Percentiles rank a stretch among this genome's conserved stretches.
Evolutionary conservation across 2,797 vertebrate species (phyloP).

Genomic region (Cyprinodon diabolis): DNA sequence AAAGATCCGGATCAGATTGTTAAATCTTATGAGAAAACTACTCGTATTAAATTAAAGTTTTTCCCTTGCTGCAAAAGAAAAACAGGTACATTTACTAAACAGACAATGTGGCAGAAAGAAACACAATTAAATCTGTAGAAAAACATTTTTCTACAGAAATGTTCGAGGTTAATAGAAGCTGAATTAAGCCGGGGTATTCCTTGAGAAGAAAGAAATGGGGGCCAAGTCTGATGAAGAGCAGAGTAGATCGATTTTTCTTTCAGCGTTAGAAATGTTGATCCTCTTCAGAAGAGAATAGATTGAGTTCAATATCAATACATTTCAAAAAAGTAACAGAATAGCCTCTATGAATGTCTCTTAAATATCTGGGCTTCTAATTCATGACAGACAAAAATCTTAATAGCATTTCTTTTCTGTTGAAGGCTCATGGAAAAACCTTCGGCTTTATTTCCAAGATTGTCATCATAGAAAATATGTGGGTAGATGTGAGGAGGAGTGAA

Average conservation of each 20-base stretch:
- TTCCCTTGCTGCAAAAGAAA: neutral
- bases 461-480: conserved; percentile 1
- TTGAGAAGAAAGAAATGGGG: neutral
- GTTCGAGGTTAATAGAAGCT: neutral
- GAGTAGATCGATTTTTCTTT: neutral
- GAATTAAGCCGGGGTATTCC: neutral
- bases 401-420: neutral
- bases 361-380: neutral
- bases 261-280: neutral
- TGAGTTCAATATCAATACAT: neutral
- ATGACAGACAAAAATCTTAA: neutral
- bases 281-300: neutral
- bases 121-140: neutral
- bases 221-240: neutral
- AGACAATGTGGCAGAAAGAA: neutral
- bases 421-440: neutral
- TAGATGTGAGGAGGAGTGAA: conserved; percentile 1
- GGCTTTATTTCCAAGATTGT: neutral
- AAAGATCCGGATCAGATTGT: neutral
- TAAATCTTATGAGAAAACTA: neutral
- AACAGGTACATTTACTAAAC: neutral
- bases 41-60: neutral
- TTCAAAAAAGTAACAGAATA: neutral
- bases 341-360: neutral
- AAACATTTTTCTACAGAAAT: neutral